Percentiles rank a stretch among this genome's conserved stretches.
These are phyloP conservation scores for Phoebastria nigripes DNA, from an alignment of 2,797 vertebrate genomes.

Conservation along the genomic window DNA sequence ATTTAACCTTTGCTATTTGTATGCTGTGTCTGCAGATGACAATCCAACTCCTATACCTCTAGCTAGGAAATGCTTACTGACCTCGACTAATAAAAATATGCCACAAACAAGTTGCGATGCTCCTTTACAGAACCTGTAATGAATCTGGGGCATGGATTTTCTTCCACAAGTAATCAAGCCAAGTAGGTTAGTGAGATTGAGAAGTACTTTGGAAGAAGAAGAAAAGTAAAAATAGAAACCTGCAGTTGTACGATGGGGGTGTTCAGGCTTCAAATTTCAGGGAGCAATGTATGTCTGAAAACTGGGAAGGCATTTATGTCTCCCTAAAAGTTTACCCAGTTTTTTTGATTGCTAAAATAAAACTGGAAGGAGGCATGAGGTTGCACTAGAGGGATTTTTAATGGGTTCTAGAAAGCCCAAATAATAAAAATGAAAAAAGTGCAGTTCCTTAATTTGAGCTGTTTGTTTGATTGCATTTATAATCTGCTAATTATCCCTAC, in stretches of 20 bases:
- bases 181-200: background rate
- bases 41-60: background rate
- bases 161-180: background rate
- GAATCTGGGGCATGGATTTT: background rate
- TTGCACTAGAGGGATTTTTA: background rate
- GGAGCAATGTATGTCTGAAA: background rate
- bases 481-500: background rate
- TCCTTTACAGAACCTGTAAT: background rate
- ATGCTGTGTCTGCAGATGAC: background rate
- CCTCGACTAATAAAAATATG: background rate
- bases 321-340: background rate
- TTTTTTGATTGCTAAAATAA: background rate
- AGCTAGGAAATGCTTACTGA: background rate
- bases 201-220: background rate
- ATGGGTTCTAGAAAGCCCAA: background rate
- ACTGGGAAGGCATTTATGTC: background rate
- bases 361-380: background rate
- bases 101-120: background rate
- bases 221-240: background rate
- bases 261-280: background rate
- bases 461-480: background rate
- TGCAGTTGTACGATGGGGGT: background rate
- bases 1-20: background rate
- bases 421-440: too few species aligned
- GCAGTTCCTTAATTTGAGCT: background rate